phyloP scores from a whole-genome alignment of 2,797 vertebrate genomes.

The Syngnathus acus region DNA sequence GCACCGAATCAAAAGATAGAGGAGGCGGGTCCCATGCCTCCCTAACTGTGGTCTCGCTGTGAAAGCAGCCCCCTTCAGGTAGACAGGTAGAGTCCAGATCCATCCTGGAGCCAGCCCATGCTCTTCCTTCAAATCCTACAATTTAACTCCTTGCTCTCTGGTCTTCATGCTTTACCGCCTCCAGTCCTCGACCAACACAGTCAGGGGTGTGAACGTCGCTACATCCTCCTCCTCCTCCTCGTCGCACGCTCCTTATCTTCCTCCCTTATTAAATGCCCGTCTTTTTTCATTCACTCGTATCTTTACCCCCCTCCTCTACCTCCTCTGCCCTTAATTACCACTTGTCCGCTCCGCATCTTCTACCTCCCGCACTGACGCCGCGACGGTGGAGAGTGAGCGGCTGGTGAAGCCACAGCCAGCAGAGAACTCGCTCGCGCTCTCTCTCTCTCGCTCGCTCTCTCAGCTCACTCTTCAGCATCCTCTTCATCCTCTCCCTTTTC shows the following conservation, averaged over 20 bases:
- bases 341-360: constrained; percentile 39
- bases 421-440: constrained; percentile 27
- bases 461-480: constrained; percentile 35
- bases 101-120: constrained; percentile 43
- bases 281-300: constrained; percentile 42
- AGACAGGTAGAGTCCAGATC: constrained; percentile 38
- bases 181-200: constrained; percentile 40
- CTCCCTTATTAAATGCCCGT: constrained; percentile 31
- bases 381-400: constrained; percentile 34
- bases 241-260: constrained; percentile 38
- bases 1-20: constrained; percentile 8
- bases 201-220: constrained; percentile 56
- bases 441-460: constrained; percentile 12
- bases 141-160: constrained; percentile 24
- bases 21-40: constrained; percentile 29
- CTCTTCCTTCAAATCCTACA: constrained; percentile 26
- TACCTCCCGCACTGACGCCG: constrained; percentile 41
- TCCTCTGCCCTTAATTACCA: constrained; percentile 54
- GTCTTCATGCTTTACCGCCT: constrained; percentile 38
- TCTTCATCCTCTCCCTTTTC: constrained; percentile 28
- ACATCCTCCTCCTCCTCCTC: constrained; percentile 36
- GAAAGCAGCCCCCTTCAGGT: constrained; percentile 30
- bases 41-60: constrained; percentile 32
- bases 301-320: constrained; percentile 39
- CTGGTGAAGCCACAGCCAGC: constrained; percentile 29